Evolutionary conservation across 2,113 vertebrate genomes (phyloP).

Genomic region (Coptodon rendalli): DNA sequence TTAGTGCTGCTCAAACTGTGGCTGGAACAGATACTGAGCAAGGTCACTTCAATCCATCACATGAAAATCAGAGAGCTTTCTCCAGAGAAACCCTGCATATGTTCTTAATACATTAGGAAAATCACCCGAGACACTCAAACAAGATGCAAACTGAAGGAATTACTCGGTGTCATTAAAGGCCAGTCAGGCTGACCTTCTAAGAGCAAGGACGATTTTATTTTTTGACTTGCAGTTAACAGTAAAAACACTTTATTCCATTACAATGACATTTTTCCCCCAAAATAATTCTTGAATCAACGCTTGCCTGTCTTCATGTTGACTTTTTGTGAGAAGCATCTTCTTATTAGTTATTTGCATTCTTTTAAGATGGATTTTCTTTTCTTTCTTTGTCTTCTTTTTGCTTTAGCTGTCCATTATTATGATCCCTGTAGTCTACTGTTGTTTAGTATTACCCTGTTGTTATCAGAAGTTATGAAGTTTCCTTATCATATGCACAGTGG

Average conservation of each 20-base stretch:
- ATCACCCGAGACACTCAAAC: slow-evolving; percentile 68
- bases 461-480: neutral
- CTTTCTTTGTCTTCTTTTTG: neutral
- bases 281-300: neutral
- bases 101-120: slow-evolving; percentile 71
- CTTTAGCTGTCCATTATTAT: neutral
- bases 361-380: neutral
- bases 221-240: neutral
- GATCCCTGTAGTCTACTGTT: neutral
- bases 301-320: neutral
- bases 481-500: neutral
- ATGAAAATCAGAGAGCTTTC: slow-evolving; percentile 64
- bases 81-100: slow-evolving; percentile 59
- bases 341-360: neutral
- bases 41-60: slow-evolving; percentile 13
- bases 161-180: slow-evolving; percentile 3
- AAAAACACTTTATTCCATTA: neutral
- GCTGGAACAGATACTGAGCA: slow-evolving; percentile 1
- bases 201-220: neutral
- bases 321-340: neutral
- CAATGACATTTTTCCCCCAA: accelerated
- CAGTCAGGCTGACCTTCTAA: neutral
- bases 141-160: slow-evolving; percentile 67
- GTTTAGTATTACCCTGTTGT: neutral
- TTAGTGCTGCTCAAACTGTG: neutral